Evolutionary conservation across 2,113 vertebrate genomes (phyloP), one percentile per base, ranked within the genome.

Genomic region (Isurus oxyrinchus): DNA sequence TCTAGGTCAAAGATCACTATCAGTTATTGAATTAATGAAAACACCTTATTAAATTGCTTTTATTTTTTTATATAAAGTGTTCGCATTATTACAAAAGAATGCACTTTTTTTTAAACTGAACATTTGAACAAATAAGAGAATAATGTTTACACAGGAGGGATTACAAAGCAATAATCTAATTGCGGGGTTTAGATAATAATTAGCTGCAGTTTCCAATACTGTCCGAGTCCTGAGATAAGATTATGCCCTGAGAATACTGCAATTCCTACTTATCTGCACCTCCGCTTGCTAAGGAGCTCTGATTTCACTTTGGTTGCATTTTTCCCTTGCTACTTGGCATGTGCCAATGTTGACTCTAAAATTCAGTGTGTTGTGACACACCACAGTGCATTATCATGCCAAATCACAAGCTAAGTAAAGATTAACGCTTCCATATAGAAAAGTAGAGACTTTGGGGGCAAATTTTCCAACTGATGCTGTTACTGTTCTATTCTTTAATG

Each of bases 151-250:
- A 91, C 88, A 61, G 88, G 35, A 8, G 8, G 7, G 59, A 63
- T 94, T 94, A 94, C 35, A 94, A 94, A 63, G 57, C n/a, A 40
- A 40, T 94, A 63, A 94, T 63, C 55, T 93, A 61, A 94, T 94
- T 63, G 35, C 23, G 90, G 87, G n/a, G 59, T 94, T 94, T 63
- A 10, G 35, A 63, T 94, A 63, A 63, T 94, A 63, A 94, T n/a
- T 94, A 94, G 90, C 90, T 94, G 35, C 88, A 94, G 61, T 40
- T 94, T 94, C 90, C n/a, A 40, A 94, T 40, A 16, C 59, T 63
- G 59, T 40, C 59, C 40, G 16, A 94, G 19, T n/a, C 59, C 59
- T 66, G 59, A 94, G n/a, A 94, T 63, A 14, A 40, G 35, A 63
- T 94, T 61, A 10, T 40, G 16, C 90, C 90, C 90, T 40, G 13